These are phyloP conservation scores for Drosophila limbata DNA, from an alignment of 2,888 invertebrate genomes.

Conservation along the genomic window DNA sequence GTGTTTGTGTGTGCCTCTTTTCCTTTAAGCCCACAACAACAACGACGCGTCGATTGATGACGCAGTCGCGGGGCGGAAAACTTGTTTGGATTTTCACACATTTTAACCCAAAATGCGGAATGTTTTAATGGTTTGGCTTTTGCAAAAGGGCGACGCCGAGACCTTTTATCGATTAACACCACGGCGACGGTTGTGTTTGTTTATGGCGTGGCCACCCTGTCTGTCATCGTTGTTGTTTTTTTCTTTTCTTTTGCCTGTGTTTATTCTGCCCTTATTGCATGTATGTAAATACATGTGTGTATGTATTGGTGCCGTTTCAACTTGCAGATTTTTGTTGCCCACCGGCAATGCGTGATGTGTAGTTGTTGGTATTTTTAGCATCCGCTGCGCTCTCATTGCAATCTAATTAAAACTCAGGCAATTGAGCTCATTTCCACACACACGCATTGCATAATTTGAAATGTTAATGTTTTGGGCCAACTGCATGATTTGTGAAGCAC, in stretches of 20 bases:
- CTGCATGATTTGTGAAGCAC: conserved; percentile 42
- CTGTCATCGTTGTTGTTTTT: background rate
- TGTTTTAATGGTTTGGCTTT: conserved; percentile 6
- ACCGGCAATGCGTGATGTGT: conserved; percentile 40
- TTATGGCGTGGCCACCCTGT: conserved; percentile 36
- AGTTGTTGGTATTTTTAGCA: conserved; percentile 64
- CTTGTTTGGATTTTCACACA: conserved; percentile 66
- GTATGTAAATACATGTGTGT: background rate
- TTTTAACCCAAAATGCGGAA: conserved; percentile 34
- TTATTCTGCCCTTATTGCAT: conserved; percentile 19
- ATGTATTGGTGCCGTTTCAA: conserved; percentile 12
- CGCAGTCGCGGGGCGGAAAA: conserved; percentile 59
- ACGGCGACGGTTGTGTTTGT: conserved; percentile 37
- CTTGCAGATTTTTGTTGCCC: conserved; percentile 17
- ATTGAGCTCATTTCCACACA: conserved; percentile 72
- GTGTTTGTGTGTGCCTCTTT: conserved; percentile 16
- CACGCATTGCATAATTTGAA: conserved; percentile 72
- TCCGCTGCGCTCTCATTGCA: conserved; percentile 62
- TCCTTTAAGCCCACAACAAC: conserved; percentile 27
- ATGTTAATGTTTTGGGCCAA: conserved; percentile 39
- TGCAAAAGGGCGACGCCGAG: conserved; percentile 11
- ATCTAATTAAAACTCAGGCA: conserved; percentile 72
- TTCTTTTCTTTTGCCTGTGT: background rate
- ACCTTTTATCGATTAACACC: conserved; percentile 59
- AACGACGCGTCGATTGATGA: conserved; percentile 33